Evolutionary conservation across 1,140 invertebrate species (phyloP), one percentile per base, ranked within the genome.

Genomic region (Drosophila gunungcola): DNA sequence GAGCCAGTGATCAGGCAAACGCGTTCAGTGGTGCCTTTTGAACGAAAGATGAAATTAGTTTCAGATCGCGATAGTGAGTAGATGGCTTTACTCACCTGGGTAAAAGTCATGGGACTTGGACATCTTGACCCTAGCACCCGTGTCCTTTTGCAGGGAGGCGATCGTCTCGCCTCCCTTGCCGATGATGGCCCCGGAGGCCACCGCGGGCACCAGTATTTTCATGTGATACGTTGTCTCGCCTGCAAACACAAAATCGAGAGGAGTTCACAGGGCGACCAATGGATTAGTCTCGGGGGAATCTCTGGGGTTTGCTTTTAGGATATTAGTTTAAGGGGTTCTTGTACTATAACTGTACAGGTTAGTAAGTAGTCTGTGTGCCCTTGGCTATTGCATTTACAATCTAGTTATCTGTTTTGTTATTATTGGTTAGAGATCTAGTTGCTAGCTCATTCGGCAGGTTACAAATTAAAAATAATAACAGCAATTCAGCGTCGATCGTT

Each of bases 81-180:
- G 6, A 2, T 3, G 0, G 41, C 2, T 0, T 5, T 1, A 93
- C 93, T 94, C 94, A 98, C 98, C 98, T 94, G 98, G 98, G 95
- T 99, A 99, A 93, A 98, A 99, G 93, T 99, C 98, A 92, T 98
- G 98, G 13, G 97, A 97, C 94, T 99, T 99, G 69, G 98, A 99
- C 98, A 99, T 99, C 94, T 99, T 99, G 63, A 99, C 97, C 80
- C 97, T 95, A 75, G 98, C 97, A 84, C 97, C 97, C 42, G 97
- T 97, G 92, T 99, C 98, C 93, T 98, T 98, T 93, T 99, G 98
- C 80, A 99, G 93, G 92, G 98, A 97, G 78, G 97, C 98, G 93
- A 99, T 99, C 27, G 98, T 98, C 93, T 99, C 98, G 63, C 98
- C 98, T 13, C 98, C 98, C 94, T 99, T 99, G 73, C 98, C 98